Base-by-base conservation (phyloP, 2,888 invertebrate genomes). In the Baccha elongata region DNA sequence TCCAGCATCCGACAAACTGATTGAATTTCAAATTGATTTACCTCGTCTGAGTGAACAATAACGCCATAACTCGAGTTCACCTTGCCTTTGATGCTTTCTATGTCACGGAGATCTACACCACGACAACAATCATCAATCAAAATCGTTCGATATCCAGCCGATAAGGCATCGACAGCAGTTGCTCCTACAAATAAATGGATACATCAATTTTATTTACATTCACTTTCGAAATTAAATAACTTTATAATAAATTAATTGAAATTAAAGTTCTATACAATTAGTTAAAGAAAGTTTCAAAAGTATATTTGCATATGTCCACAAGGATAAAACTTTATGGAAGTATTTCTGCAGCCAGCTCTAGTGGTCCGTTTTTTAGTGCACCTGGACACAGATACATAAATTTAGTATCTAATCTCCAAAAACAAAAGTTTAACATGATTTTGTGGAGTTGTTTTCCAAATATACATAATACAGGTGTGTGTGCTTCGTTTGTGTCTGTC, bases 91-190 rank as follows among this genome's bases (percentile, higher is more conserved):
- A 96, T 97, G 87, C 93, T 93, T 89, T 96, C 95, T 73, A 98
- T 98, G 88, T 96, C 97, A 17, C 94, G 93, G 26, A 96, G 91
- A 90, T 96, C 95, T 0, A 98, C 97, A 1, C 98, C 98, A 53
- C 98, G 93, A 86, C 96, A 94, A 85, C 97, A 98, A 91, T 98
- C 98, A 86, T 98, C 97, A 8, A 98, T 93, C 29, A 98, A 91
- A 58, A 97, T 93, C 10, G 98, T 96, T 85, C 98, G 93, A 91
- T 97, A 98, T 0, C 98, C 98, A 86, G 96, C 95, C 1, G 96
- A 96, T n/a, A 97, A 90, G 0, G 98, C 95, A 91, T 98, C 97
- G 0, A 94, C 94, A 37, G 97, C 96, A 0, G 98, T 98, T 4
- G 97, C 96, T 0, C 96, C 96, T 96, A 29, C 11, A 17, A 5